Evolutionary conservation across 2,113 vertebrate species (phyloP).

Genomic region (Scytalopus superciliaris): DNA sequence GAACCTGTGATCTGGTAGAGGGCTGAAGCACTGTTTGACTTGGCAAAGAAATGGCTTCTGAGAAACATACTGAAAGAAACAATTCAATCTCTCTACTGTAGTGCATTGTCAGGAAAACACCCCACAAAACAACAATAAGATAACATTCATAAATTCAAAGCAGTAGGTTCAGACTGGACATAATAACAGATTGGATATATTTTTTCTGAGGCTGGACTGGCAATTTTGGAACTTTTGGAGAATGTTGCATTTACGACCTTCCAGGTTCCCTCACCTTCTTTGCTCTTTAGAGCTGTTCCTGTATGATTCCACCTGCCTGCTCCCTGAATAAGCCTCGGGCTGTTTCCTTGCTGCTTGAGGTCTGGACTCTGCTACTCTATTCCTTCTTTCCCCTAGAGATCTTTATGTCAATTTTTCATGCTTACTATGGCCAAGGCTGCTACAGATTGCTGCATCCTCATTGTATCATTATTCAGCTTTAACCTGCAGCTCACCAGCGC

Average conservation of each 20-base stretch:
- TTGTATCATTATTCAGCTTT: background rate
- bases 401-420: background rate
- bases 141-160: background rate
- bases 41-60: background rate
- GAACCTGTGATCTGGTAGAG: accelerated
- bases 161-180: background rate
- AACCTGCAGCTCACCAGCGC: background rate
- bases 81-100: background rate
- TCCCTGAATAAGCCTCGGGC: background rate
- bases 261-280: background rate
- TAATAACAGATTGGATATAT: background rate
- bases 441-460: background rate
- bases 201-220: background rate
- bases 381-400: background rate
- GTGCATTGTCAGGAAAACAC: background rate
- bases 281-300: background rate
- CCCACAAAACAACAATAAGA: background rate
- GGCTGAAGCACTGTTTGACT: accelerated
- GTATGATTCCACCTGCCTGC: background rate
- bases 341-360: background rate
- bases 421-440: background rate
- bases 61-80: background rate
- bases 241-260: background rate
- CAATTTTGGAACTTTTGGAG: background rate
- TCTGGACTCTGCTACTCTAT: background rate